A percentile compares a stretch with the other conserved stretches of the same genome.
Evolutionary conservation across 2,113 vertebrate genomes (phyloP).

Genomic region (Pseudonaja textilis): DNA sequence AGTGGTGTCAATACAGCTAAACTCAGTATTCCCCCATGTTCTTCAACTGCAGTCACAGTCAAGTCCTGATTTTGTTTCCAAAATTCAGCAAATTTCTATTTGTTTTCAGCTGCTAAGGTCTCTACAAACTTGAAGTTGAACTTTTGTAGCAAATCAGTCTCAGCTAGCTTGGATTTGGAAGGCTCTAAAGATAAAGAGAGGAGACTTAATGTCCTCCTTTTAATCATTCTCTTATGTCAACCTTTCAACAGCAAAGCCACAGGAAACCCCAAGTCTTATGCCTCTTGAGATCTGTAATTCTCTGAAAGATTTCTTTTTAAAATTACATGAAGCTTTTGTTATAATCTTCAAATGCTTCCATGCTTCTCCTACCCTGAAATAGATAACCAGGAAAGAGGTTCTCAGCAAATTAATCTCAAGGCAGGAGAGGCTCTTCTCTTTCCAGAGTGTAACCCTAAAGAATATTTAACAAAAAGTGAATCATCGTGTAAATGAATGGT

Average conservation of each 20-base stretch:
- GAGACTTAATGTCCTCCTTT: constrained; percentile 17
- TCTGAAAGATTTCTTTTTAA: neutral
- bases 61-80: neutral
- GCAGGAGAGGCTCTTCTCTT: constrained; percentile 26
- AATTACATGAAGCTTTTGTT: constrained; percentile 19
- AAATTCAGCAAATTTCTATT: neutral
- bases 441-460: constrained; percentile 22
- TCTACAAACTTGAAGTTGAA: neutral
- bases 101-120: neutral
- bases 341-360: constrained; percentile 22
- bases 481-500: constrained; percentile 56
- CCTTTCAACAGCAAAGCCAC: neutral
- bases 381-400: constrained; percentile 35
- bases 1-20: neutral
- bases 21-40: neutral
- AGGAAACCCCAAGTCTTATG: neutral
- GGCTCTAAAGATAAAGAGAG: neutral
- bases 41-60: neutral
- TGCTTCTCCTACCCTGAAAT: constrained; percentile 39
- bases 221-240: constrained; percentile 21
- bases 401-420: constrained; percentile 28
- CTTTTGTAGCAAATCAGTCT: constrained; percentile 2
- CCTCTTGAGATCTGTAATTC: constrained; percentile 8
- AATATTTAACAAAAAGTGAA: constrained; percentile 38
- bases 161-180: neutral